Conservation (phyloP, 2,113 vertebrate genomes). For the Brachirus orientalis region DNA sequence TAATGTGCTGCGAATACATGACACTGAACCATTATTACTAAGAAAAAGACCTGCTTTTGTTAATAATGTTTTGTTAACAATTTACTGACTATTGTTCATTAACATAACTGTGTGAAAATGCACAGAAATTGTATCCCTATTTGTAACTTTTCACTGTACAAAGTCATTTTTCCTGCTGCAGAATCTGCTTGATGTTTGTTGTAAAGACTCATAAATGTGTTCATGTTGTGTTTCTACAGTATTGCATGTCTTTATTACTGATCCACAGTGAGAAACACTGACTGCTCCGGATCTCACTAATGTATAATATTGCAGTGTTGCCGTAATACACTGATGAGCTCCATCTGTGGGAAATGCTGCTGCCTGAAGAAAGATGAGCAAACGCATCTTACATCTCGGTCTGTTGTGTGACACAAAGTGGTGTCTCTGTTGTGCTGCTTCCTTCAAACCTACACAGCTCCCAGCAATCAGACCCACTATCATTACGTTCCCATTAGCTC, state of each 20-base stretch:
- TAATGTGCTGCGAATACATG: too few relatives aligned
- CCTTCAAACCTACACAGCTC: slow-evolving; percentile 7
- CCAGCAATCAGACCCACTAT: slow-evolving; percentile 48
- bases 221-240: neutral
- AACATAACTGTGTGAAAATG: too few relatives aligned
- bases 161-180: too few relatives aligned
- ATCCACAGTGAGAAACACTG: neutral
- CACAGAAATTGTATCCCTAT: too few relatives aligned
- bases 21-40: too few relatives aligned
- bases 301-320: neutral
- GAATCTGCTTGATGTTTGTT: too few relatives aligned
- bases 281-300: neutral
- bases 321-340: neutral
- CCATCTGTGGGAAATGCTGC: neutral
- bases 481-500: slow-evolving; percentile 73
- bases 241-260: neutral
- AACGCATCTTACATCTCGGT: neutral
- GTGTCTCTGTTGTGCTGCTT: slow-evolving; percentile 3
- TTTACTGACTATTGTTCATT: too few relatives aligned
- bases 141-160: neutral
- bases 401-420: neutral
- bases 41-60: too few relatives aligned
- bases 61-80: too few relatives aligned
- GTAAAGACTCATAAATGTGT: too few relatives aligned
- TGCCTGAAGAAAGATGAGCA: neutral